phyloP scores from a whole-genome alignment of 2,888 invertebrate genomes.

The Sinohyriopsis cumingii region DNA sequence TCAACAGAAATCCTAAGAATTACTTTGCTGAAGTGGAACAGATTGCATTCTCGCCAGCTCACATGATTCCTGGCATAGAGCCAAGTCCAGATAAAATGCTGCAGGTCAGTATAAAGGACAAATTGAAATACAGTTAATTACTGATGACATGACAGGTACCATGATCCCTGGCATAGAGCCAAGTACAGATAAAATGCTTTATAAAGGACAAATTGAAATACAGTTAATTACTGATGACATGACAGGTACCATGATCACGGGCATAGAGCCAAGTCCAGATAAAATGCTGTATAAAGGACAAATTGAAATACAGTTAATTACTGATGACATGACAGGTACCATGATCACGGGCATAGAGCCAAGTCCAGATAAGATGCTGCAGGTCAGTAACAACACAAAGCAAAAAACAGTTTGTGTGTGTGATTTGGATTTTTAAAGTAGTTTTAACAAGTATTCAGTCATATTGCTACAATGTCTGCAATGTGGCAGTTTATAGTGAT shows the following conservation, averaged over 20 bases:
- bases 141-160: constrained; percentile 78
- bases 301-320: no score
- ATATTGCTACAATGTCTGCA: no score
- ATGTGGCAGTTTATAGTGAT: no score
- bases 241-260: constrained; percentile 91
- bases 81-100: constrained; percentile 96
- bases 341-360: constrained; percentile 94
- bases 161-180: constrained; percentile 94
- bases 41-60: constrained; percentile 90
- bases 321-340: no score
- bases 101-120: constrained; percentile 68
- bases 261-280: constrained; percentile 94
- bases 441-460: no score
- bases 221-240: no score
- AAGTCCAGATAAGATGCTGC: constrained; percentile 93
- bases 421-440: no score
- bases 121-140: not conserved
- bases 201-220: no score
- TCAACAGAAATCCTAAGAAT: constrained; percentile 91
- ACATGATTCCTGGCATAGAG: constrained; percentile 93
- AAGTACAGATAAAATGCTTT: constrained; percentile 95
- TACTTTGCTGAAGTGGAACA: constrained; percentile 97
- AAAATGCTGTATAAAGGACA: no score
- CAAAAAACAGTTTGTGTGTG: no score
- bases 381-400: constrained; percentile 61